phyloP scores from a whole-genome alignment of 2,888 invertebrate species.

The Agonopterix heracliana region DNA sequence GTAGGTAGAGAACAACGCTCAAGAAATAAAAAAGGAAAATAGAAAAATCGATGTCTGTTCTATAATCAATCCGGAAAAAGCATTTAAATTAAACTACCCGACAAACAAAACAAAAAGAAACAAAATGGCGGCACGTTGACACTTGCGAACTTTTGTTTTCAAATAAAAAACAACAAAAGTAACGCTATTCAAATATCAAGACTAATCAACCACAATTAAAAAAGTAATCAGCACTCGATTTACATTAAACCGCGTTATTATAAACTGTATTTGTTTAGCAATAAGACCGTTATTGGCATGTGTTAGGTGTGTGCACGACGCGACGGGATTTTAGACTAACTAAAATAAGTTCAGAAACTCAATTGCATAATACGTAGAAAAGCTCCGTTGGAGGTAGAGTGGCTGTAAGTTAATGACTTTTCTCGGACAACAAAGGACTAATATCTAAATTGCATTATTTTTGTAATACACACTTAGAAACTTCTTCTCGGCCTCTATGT shows the following conservation, averaged over 20 bases:
- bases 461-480: too few relatives aligned
- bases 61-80: slow-evolving; percentile 22
- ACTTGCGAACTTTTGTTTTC: slow-evolving; percentile 11
- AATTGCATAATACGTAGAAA: slow-evolving; percentile 70
- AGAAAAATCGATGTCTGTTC: neutral
- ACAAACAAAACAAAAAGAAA: slow-evolving; percentile 39
- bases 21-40: neutral
- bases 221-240: slow-evolving; percentile 4
- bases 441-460: too few relatives aligned
- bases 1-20: neutral
- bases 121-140: slow-evolving; percentile 32
- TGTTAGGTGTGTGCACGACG: slow-evolving; percentile 34
- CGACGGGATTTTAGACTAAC: slow-evolving; percentile 56
- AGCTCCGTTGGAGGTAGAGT: slow-evolving; percentile 45
- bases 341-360: slow-evolving; percentile 63
- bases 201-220: slow-evolving; percentile 12
- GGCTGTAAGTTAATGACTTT: slow-evolving; percentile 27
- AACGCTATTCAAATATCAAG: slow-evolving; percentile 4
- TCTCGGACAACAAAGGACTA: slow-evolving; percentile 16
- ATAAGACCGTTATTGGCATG: neutral
- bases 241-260: neutral
- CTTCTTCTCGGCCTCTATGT: too few relatives aligned
- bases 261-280: slow-evolving; percentile 2
- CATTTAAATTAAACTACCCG: slow-evolving; percentile 24
- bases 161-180: slow-evolving; percentile 7